Evolutionary conservation across 2,113 vertebrate species (phyloP).

Genomic region (Oxyruncus cristatus): DNA sequence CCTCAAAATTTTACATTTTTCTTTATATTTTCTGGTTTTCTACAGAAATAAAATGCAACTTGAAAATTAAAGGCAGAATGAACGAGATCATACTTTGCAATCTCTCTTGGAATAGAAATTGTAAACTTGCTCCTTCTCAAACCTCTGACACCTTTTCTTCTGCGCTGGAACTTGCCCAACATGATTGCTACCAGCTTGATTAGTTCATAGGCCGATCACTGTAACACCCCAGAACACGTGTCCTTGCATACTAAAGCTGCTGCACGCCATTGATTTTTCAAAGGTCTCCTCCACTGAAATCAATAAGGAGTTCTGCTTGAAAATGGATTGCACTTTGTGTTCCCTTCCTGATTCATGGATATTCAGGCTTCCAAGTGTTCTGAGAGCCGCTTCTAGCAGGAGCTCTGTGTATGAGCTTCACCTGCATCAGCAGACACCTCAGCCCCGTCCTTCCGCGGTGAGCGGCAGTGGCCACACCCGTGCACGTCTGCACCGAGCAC

Average conservation of each 20-base stretch:
- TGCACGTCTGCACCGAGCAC: background rate
- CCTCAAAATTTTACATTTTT: background rate
- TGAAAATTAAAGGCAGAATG: background rate
- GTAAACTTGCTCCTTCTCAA: background rate
- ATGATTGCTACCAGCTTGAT: background rate
- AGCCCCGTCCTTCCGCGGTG: fast-evolving
- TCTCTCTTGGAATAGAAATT: background rate
- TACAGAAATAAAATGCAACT: background rate
- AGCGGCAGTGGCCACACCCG: background rate
- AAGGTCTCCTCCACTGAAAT: constrained; percentile 32
- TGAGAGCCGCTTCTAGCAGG: background rate
- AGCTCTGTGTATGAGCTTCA: background rate
- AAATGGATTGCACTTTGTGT: constrained; percentile 14
- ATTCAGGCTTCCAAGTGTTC: background rate
- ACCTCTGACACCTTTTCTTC: background rate
- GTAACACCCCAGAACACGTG: background rate
- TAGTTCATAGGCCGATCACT: background rate
- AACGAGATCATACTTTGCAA: background rate
- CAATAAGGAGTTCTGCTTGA: constrained; percentile 35
- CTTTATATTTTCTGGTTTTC: background rate
- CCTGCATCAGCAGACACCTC: background rate
- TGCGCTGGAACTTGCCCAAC: background rate
- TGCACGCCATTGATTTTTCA: constrained; percentile 14
- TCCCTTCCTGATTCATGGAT: background rate
- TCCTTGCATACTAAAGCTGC: background rate